Conservation (phyloP, 2,113 vertebrate species). For the Euleptes europaea region DNA sequence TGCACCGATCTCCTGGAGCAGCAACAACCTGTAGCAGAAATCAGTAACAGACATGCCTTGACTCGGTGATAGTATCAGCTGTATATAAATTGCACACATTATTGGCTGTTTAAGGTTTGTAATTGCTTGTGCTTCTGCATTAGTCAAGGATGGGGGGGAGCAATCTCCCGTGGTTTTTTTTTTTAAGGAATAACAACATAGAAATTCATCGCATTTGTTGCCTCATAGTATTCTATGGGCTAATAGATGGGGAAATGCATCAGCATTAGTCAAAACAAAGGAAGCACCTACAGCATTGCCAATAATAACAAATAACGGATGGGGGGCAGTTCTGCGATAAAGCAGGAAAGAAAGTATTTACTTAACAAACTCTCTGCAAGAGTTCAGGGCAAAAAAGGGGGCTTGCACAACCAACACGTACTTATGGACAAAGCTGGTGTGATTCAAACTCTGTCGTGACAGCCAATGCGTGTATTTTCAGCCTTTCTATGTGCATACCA, state of each 20-base stretch:
- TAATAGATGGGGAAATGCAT: not conserved
- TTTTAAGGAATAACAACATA: not conserved
- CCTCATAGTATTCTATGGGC: not conserved
- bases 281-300: not conserved
- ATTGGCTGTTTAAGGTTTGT: conserved; percentile 23
- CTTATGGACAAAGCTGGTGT: no score
- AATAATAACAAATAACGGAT: not conserved
- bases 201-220: not conserved
- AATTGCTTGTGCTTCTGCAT: not conserved
- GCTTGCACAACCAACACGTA: no score
- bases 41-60: not conserved
- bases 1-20: not conserved
- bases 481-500: no score
- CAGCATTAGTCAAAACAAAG: not conserved
- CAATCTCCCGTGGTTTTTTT: accelerated
- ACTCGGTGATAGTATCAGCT: not conserved
- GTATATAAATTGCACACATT: not conserved
- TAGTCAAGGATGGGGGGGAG: not conserved
- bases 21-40: not conserved
- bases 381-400: no score
- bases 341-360: not conserved
- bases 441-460: no score
- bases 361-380: not conserved
- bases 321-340: not conserved
- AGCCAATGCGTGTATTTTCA: no score